Percentiles rank a stretch among this genome's conserved stretches.
These are phyloP conservation scores for Listronotus bonariensis DNA, from an alignment of 1,140 invertebrate species.

Conservation along the genomic window DNA sequence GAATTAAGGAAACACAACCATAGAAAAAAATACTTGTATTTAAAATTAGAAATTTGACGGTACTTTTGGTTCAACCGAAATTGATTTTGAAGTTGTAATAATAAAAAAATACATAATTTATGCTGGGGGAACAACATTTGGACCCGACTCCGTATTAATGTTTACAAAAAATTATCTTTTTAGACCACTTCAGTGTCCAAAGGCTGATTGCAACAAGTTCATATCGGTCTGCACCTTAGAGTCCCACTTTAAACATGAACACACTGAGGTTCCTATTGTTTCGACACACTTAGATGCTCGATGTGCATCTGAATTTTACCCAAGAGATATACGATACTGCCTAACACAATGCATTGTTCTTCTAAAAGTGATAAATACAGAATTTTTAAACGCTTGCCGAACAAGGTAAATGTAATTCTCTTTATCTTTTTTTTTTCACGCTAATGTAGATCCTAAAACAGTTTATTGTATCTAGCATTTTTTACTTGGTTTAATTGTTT, in stretches of 20 bases:
- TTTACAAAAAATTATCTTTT: not conserved
- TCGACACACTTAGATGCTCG: conserved; percentile 57
- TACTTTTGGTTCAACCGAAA: too few species aligned
- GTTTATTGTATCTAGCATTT: too few species aligned
- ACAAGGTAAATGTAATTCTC: conserved; percentile 1
- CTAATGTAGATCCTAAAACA: too few species aligned
- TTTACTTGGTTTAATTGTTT: too few species aligned
- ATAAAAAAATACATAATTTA: too few species aligned
- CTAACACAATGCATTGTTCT: conserved; percentile 39
- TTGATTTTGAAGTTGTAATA: too few species aligned
- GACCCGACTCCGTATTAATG: too few species aligned
- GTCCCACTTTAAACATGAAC: conserved; percentile 48
- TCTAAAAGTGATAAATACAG: conserved; percentile 38
- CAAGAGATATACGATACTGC: conserved; percentile 32
- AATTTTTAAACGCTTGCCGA: conserved; percentile 26
- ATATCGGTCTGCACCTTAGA: conserved; percentile 45
- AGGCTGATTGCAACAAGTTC: conserved; percentile 43
- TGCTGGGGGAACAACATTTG: too few species aligned
- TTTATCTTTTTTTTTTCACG: too few species aligned
- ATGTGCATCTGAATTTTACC: conserved; percentile 53
- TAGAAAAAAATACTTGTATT: too few species aligned
- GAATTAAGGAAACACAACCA: too few species aligned
- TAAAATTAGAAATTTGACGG: too few species aligned
- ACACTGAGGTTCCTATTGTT: conserved; percentile 45
- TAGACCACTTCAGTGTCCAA: conserved; percentile 48